Evolutionary conservation across 2,888 invertebrate genomes (phyloP), one percentile per base, ranked within the genome.

Genomic region (Mimas tiliae): DNA sequence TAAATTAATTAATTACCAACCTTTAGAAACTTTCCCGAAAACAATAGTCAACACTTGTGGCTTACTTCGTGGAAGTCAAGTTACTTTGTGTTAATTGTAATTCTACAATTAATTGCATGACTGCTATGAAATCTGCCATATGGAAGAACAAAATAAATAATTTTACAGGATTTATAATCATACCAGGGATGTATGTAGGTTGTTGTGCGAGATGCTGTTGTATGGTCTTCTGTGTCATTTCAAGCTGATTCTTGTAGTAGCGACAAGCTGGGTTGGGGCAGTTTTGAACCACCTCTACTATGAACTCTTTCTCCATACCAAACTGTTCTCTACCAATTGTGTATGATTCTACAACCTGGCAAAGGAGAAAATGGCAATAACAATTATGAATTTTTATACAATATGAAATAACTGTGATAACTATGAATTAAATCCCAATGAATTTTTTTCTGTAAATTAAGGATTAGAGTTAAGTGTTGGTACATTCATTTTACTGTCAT

Each of bases 291-390:
- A 98, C 97, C 88, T 98, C 97, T 65, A 97, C 95, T 63, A 98
- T 97, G 78, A 97, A 97, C 80, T 97, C 97, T 79, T 97, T 97
- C 84, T 98, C 97, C 97, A 98, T 97, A 63, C 97, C 97, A 90
- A 97, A 97, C 82, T 96, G 96, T 82, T 97, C 97, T 68, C 96
- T 91, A 11, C 96, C 96, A 83, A 97, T 97, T 71, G 97, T 97
- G 77, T 97, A 97, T 1, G 97, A 97, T 83, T 97, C 97, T 89
- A 97, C 96, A 42, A 96, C 95, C 95, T 96, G 72, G 65, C 74
- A 70, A 63, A 45, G 63, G 14, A 58, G 33, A 62, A 51, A 65
- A 19, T 16, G 34, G 12, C 7, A 53, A 34, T 34, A 19, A 27
- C n/a, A 53, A 8, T 3, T 34, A n/a, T 4, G n/a, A n/a, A 3